These are phyloP conservation scores for Ridgeia piscesae DNA, from an alignment of 1,140 invertebrate genomes.

Conservation along the genomic window DNA sequence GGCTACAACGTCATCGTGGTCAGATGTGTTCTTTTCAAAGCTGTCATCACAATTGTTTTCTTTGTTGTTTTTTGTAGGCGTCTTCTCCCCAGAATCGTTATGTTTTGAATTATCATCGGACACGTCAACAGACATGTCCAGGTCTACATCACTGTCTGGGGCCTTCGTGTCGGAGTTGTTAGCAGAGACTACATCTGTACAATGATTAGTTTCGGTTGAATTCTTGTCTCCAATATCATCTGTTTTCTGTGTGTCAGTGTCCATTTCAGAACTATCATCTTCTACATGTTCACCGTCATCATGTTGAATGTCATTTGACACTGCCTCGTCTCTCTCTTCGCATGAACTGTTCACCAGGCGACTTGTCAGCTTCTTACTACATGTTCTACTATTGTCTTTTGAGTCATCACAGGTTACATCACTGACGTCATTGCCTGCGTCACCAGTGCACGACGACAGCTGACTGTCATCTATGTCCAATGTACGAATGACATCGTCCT, in stretches of 20 bases:
- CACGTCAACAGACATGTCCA: not conserved
- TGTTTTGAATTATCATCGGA: not conserved
- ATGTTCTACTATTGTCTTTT: not conserved
- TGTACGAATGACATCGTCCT: not conserved
- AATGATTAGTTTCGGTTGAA: too few species aligned
- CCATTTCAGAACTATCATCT: too few species aligned
- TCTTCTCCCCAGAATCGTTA: not conserved
- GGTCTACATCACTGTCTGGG: not conserved
- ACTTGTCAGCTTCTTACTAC: too few species aligned
- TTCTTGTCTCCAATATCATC: too few species aligned
- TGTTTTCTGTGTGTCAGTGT: too few species aligned
- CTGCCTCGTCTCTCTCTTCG: too few species aligned
- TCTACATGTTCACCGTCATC: too few species aligned
- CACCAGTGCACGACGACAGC: not conserved
- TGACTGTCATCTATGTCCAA: not conserved
- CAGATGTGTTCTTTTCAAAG: not conserved
- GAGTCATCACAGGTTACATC: too few species aligned
- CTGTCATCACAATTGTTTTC: not conserved
- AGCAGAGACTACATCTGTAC: too few species aligned
- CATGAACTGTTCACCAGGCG: too few species aligned
- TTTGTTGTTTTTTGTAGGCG: not conserved
- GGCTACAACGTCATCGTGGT: not conserved
- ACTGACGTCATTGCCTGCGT: not conserved
- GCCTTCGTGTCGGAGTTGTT: not conserved
- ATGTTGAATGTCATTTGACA: too few species aligned